A percentile compares a stretch with the other conserved stretches of the same genome.
phyloP scores from a whole-genome alignment of 1,140 invertebrate species.

The Maconellicoccus hirsutus region DNA sequence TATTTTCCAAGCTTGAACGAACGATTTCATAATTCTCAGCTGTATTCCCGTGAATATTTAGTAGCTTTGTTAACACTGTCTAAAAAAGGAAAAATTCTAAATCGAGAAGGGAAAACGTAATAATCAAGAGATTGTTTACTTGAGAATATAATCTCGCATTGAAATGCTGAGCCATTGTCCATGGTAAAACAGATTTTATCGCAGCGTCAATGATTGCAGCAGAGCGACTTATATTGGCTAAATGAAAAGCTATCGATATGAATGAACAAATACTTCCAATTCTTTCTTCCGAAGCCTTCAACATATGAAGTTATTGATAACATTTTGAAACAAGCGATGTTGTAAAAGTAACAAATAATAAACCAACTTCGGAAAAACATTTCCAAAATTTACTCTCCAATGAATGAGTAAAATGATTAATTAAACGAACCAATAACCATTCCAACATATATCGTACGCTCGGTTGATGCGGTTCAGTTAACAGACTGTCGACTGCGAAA shows the following conservation, averaged over 20 bases:
- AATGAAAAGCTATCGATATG: slow-evolving; percentile 40
- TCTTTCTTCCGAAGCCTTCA: slow-evolving; percentile 37
- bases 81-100: slow-evolving; percentile 27
- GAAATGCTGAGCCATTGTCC: slow-evolving; percentile 71
- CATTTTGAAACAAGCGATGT: background rate
- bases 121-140: slow-evolving; percentile 32
- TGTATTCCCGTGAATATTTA: slow-evolving; percentile 36
- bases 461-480: slow-evolving; percentile 46
- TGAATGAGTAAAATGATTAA: slow-evolving; percentile 27
- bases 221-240: slow-evolving; percentile 32
- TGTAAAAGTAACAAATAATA: background rate
- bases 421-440: slow-evolving; percentile 42
- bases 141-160: slow-evolving; percentile 66
- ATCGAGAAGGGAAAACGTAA: background rate
- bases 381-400: slow-evolving; percentile 26
- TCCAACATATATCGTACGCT: slow-evolving; percentile 52
- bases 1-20: slow-evolving; percentile 31
- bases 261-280: slow-evolving; percentile 42
- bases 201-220: slow-evolving; percentile 34
- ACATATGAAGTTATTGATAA: slow-evolving; percentile 23
- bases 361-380: background rate
- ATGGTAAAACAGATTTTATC: slow-evolving; percentile 46
- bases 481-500: slow-evolving; percentile 36
- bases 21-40: slow-evolving; percentile 37
- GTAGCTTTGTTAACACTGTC: slow-evolving; percentile 43